A percentile compares a stretch with the other conserved stretches of the same genome.
phyloP scores from a whole-genome alignment of 2,888 invertebrate species.

The Deilephila porcellus region DNA sequence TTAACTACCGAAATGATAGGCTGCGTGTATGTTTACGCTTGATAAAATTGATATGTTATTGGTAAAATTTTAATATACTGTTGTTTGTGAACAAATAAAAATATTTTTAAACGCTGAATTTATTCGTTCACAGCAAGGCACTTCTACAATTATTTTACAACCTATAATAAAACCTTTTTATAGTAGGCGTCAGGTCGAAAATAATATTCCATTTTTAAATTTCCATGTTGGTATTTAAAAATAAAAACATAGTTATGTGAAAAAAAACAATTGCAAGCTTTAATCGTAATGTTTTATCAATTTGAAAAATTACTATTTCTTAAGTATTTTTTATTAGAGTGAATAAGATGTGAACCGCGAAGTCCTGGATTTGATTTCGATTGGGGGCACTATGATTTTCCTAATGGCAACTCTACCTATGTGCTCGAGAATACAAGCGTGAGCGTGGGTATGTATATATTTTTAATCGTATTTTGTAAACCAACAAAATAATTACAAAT shows the following conservation, averaged over 20 bases:
- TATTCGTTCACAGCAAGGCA: background rate
- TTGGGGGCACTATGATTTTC: too few species aligned
- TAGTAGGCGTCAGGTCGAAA: background rate
- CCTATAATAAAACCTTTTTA: background rate
- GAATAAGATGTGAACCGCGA: too few species aligned
- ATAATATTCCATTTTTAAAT: background rate
- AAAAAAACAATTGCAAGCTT: too few species aligned
- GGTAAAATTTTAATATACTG: background rate
- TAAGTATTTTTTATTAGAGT: background rate
- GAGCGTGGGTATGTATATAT: background rate
- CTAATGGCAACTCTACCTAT: too few species aligned
- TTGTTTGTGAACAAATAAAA: background rate
- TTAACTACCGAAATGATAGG: slow-evolving; percentile 16
- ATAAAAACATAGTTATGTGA: too few species aligned
- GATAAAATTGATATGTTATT: slow-evolving; percentile 13
- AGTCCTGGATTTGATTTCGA: too few species aligned
- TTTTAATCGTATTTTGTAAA: background rate
- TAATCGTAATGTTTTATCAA: too few species aligned
- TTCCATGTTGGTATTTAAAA: background rate
- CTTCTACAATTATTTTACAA: background rate
- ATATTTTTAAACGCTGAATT: background rate
- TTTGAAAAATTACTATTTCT: background rate
- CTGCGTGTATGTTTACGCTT: slow-evolving; percentile 10
- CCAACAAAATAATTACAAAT: background rate
- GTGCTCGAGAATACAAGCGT: too few species aligned